Conservation (phyloP, 2,888 invertebrate genomes). For the Pseudococcus viburni region DNA sequence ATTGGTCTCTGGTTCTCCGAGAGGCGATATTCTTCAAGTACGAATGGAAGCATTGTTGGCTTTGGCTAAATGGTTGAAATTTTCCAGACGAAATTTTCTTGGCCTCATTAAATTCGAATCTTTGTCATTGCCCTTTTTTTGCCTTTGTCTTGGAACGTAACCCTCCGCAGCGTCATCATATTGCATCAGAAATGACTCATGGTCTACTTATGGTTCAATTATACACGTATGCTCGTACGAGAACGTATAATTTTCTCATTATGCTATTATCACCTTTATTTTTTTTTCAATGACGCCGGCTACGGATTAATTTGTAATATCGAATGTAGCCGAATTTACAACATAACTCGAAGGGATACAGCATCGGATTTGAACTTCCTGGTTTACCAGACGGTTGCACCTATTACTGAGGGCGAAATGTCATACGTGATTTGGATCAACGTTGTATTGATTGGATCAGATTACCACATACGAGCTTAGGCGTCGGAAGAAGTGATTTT, state of each 20-base stretch:
- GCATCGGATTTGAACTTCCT: conserved; percentile 31
- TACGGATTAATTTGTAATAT: conserved; percentile 39
- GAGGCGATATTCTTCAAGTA: not conserved
- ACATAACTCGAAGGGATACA: not conserved
- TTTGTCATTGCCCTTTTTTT: not conserved
- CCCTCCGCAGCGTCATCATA: not conserved
- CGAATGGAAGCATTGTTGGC: not conserved
- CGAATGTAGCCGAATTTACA: not conserved
- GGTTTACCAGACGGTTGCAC: conserved; percentile 33
- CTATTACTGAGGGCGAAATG: conserved; percentile 45
- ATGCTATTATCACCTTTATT: conserved; percentile 22
- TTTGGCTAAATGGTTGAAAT: not conserved
- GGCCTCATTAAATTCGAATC: not conserved
- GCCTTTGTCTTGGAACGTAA: not conserved
- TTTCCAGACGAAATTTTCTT: not conserved
- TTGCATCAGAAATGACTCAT: conserved; percentile 45
- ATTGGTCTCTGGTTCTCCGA: conserved; percentile 2
- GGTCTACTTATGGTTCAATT: conserved; percentile 23
- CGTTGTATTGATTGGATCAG: not conserved
- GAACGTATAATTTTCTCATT: conserved; percentile 55
- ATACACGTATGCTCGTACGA: too few relatives aligned
- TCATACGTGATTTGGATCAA: conserved; percentile 43
- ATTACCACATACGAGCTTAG: conserved; percentile 2
- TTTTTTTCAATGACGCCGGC: conserved; percentile 1
- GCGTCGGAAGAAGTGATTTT: conserved; percentile 21